Base-by-base conservation (phyloP, 2,797 vertebrate genomes). In the Melanotaenia pygmaea region DNA sequence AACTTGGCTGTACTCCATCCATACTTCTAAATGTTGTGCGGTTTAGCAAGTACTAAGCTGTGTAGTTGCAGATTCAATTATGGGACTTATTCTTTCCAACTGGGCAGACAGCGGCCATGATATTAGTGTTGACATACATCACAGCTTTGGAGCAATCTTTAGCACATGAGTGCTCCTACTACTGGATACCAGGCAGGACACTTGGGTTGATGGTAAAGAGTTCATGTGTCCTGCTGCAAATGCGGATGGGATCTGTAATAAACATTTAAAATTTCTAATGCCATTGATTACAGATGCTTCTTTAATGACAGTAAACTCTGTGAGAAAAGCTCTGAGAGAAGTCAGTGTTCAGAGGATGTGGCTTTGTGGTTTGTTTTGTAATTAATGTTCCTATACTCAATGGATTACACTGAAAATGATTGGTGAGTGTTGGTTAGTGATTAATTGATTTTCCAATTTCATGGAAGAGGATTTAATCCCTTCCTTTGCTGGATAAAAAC, bases 321-420 rank as follows among this genome's bases (percentile, higher is more conserved):
- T 72, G 63, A 59, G 60, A 45, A 45, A 53, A 14, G 30, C 43
- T 38, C 68, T 47, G 24, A 70, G 70, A 64, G 61, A 63, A 80
- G 67, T 68, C 77, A 78, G 79, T 58, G 81, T 83, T 78, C 32
- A 56, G 47, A 65, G 58, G 75, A 83, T 78, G 75, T 81, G 77
- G 74, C 40, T 88, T 68, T 20, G 12, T 74, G 74, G 68, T 68
- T 74, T 79, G 61, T 76, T 79, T 61, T 74, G 50, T 60, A 71
- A 77, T 69, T 61, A 78, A 51, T n/a, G 53, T 34, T 77, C 62
- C 71, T 70, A 56, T 50, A 67, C 37, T 59, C 37, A 56, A 76
- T 68, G 16, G 64, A 73, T 69, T 76, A 76, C 37, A 65, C 8
- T 28, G 14, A 50, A 56, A 64, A 30, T 51, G 24, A 32, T 68